Conservation (phyloP, 2,797 vertebrate species). For the Bryconaethiops microstoma region DNA sequence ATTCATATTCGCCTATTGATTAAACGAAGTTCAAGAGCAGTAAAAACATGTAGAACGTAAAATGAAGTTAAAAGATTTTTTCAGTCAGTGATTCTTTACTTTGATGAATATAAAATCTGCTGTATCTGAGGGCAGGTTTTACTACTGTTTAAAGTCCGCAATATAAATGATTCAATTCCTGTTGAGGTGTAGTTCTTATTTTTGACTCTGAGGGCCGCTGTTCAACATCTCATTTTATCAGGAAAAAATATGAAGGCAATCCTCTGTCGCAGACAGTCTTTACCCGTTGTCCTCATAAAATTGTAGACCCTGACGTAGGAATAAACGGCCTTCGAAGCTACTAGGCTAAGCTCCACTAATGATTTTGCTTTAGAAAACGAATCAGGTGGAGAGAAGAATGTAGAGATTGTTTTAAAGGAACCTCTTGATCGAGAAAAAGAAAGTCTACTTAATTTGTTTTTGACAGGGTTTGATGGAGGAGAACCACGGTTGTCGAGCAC, state of each 20-base stretch:
- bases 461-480: conserved; percentile 51
- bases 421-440: conserved; percentile 51
- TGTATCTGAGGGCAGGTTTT: no score
- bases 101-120: no score
- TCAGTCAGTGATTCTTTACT: no score
- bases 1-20: no score
- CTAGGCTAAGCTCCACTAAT: conserved; percentile 25
- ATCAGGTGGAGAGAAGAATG: conserved; percentile 24
- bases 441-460: not conserved
- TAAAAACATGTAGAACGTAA: no score
- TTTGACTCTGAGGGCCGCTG: conserved; percentile 73
- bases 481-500: conserved; percentile 45
- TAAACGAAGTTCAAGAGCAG: no score
- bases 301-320: conserved; percentile 43
- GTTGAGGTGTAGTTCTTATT: conserved; percentile 46
- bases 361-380: conserved; percentile 43
- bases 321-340: conserved; percentile 48
- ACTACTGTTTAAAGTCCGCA: no score
- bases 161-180: no score
- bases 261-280: no score
- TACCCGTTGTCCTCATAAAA: no score
- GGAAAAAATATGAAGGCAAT: no score
- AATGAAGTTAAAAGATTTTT: no score
- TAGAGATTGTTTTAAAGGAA: conserved; percentile 45
- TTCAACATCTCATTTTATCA: conserved; percentile 50